Conservation (phyloP, 2,888 invertebrate species). For the Lepas anatifera region DNA sequence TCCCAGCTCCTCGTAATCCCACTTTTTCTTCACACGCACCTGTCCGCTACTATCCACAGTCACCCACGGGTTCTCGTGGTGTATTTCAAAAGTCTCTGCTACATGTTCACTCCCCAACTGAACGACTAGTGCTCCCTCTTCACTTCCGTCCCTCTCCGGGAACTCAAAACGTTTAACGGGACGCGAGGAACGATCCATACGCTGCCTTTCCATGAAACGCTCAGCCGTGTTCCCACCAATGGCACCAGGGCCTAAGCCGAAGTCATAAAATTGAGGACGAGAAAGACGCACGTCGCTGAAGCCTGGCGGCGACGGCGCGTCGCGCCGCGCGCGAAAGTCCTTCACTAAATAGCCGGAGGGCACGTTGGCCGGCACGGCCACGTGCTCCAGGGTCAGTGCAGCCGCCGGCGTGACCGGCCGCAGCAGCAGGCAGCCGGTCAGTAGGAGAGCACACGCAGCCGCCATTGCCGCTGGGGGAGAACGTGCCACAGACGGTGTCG, state of each 20-base stretch:
- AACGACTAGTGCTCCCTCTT: conserved; percentile 75
- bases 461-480: background rate
- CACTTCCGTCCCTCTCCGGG: conserved; percentile 78
- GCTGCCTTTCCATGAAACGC: conserved; percentile 45
- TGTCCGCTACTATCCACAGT: conserved; percentile 83
- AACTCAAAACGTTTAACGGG: conserved; percentile 90
- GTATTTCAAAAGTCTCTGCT: conserved; percentile 80
- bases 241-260: too few relatives aligned
- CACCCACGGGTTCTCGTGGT: conserved; percentile 89
- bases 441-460: background rate
- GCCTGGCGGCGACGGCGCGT: background rate
- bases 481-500: too few relatives aligned
- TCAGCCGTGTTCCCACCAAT: conserved; percentile 25
- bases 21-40: conserved; percentile 86
- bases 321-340: background rate
- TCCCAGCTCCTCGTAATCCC: conserved; percentile 90
- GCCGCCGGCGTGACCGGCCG: background rate
- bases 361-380: background rate
- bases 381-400: background rate
- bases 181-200: conserved; percentile 78
- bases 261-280: too few relatives aligned
- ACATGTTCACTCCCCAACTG: conserved; percentile 84
- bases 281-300: conserved; percentile 19
- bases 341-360: background rate
- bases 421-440: background rate